A percentile compares a stretch with the other conserved stretches of the same genome.
Evolutionary conservation across 2,888 invertebrate species (phyloP).

Genomic region (Microctonus aethiopoides): DNA sequence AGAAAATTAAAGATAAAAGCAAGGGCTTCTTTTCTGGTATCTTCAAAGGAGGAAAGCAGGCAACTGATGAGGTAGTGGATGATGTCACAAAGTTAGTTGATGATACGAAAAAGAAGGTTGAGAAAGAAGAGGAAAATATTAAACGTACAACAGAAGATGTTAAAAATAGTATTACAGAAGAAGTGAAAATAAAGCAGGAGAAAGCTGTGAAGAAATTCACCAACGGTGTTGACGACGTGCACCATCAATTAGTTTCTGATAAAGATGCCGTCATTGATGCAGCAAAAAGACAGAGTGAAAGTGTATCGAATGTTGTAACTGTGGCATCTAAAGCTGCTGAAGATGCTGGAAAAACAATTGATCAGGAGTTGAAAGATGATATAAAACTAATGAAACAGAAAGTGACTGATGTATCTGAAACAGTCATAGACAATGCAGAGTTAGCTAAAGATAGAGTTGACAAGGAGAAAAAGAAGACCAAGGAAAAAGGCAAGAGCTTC

Average conservation of each 20-base stretch:
- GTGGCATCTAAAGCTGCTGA: slow-evolving; percentile 45
- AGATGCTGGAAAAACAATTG: slow-evolving; percentile 24
- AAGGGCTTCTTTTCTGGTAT: slow-evolving; percentile 48
- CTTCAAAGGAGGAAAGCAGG: slow-evolving; percentile 45
- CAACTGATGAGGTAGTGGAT: slow-evolving; percentile 44
- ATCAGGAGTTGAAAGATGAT: slow-evolving; percentile 20
- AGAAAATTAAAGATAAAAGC: slow-evolving; percentile 46
- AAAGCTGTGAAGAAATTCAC: slow-evolving; percentile 32
- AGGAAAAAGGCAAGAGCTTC: slow-evolving; percentile 42
- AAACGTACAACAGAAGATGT: slow-evolving; percentile 30
- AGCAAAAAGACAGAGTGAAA: slow-evolving; percentile 48
- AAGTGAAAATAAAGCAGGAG: slow-evolving; percentile 38
- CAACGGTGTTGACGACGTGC: slow-evolving; percentile 23
- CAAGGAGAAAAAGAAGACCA: slow-evolving; percentile 41
- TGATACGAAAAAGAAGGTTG: slow-evolving; percentile 62
- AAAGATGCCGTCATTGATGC: slow-evolving; percentile 42
- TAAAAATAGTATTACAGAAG: slow-evolving; percentile 35
- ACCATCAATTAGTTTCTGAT: slow-evolving; percentile 29
- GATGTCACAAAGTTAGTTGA: slow-evolving; percentile 67
- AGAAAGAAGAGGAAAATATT: slow-evolving; percentile 36
- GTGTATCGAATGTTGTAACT: slow-evolving; percentile 34
- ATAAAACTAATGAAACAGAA: slow-evolving; percentile 34
- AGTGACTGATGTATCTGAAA: slow-evolving; percentile 31
- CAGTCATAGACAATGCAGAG: slow-evolving; percentile 8
- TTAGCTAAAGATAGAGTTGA: slow-evolving; percentile 36